A percentile compares a stretch with the other conserved stretches of the same genome.
Conservation (phyloP, 2,888 invertebrate genomes). For the Campoplex capitator region DNA sequence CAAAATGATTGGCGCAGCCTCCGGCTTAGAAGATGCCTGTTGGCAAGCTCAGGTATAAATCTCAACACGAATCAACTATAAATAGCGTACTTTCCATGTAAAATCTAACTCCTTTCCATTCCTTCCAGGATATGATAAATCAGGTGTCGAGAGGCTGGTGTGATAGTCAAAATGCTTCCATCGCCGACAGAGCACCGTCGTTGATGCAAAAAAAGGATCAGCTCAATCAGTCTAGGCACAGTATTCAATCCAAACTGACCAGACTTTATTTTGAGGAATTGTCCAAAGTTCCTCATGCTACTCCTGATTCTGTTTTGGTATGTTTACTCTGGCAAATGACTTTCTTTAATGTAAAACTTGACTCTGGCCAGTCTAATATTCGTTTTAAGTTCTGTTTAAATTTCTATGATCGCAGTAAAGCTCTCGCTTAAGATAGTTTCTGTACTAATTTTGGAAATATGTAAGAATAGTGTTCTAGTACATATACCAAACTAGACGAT, state of each 20-base stretch:
- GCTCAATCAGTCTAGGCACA: conserved; percentile 80
- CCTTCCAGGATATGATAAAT: conserved; percentile 80
- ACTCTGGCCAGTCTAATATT: neutral
- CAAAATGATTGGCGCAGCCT: conserved; percentile 83
- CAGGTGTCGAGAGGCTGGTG: conserved; percentile 74
- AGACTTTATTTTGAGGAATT: conserved; percentile 83
- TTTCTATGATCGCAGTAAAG: neutral
- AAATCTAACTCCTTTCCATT: neutral
- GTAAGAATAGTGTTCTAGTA: neutral
- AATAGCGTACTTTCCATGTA: neutral
- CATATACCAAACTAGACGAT: neutral
- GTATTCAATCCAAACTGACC: conserved; percentile 83
- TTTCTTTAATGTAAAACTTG: neutral
- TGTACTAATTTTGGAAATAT: neutral
- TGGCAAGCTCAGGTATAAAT: conserved; percentile 82
- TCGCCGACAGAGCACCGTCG: conserved; percentile 75
- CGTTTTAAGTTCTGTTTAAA: neutral
- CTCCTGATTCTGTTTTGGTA: conserved; percentile 83
- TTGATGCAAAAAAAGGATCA: conserved; percentile 79
- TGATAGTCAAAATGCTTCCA: conserved; percentile 69
- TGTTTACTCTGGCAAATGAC: neutral
- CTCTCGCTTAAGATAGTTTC: neutral
- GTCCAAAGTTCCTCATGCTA: conserved; percentile 82
- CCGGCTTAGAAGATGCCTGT: conserved; percentile 83
- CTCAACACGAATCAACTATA: neutral